Conservation (phyloP, 1,140 invertebrate genomes). For the Mycetomoellerius zeteki region DNA sequence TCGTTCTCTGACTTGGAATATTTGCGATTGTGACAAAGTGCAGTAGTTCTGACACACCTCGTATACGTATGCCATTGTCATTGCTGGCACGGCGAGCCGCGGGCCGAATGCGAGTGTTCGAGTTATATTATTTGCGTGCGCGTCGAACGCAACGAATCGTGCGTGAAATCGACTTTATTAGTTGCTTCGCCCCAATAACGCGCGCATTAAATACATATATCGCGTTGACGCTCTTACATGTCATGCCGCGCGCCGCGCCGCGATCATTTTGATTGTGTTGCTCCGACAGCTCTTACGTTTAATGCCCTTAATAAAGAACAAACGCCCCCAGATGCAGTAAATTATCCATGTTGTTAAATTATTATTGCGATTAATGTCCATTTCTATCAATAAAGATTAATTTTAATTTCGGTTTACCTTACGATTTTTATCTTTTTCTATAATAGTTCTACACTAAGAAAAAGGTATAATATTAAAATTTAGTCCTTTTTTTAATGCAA, state of each 20-base stretch:
- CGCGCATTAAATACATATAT: conserved; percentile 72
- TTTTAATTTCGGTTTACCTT: no score
- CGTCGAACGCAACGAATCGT: conserved; percentile 78
- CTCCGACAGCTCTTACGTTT: conserved; percentile 60
- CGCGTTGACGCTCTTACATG: conserved; percentile 67
- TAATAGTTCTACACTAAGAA: no score
- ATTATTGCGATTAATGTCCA: conserved; percentile 6
- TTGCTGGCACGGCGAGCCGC: conserved; percentile 20
- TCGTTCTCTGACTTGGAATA: not conserved
- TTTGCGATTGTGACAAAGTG: not conserved
- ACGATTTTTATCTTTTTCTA: no score
- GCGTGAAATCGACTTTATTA: conserved; percentile 86
- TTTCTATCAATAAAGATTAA: no score
- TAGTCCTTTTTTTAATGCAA: no score
- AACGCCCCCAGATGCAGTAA: not conserved
- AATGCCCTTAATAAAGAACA: conserved; percentile 27
- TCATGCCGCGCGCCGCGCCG: conserved; percentile 61
- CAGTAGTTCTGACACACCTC: conserved; percentile 10
- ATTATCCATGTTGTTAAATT: not conserved
- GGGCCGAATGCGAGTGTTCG: conserved; percentile 51
- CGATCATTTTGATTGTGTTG: conserved; percentile 64
- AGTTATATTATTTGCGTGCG: conserved; percentile 69
- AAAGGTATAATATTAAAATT: no score
- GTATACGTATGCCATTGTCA: conserved; percentile 59
- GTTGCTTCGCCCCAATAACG: conserved; percentile 76